Base-by-base conservation (phyloP, 2,888 invertebrate species). In the Cremastinae sp. region DNA sequence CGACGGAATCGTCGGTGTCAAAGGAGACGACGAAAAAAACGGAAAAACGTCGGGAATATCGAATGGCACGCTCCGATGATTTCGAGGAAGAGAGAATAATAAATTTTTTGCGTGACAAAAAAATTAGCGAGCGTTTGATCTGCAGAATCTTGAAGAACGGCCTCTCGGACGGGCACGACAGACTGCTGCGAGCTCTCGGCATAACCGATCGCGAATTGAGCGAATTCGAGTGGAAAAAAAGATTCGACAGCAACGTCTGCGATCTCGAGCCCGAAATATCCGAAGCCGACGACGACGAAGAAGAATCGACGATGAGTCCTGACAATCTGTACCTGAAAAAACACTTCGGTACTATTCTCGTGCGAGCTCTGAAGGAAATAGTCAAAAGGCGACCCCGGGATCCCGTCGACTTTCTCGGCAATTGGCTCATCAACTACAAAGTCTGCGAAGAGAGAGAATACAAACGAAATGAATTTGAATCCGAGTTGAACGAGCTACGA, bases 351-450 rank as follows among this genome's bases (percentile, higher is more conserved):
- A n/a, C 18, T 12, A 56, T 14, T 41, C 64, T 72, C n/a, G 38
- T 58, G 3, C 56, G 36, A 22, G 91, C 90, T 2, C 75, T 91
- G 62, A 90, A 90, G 1, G 91, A 91, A 80, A 89, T 91, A 43
- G 87, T 89, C 0, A 85, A 89, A 1, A 90, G 89, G 69, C 90
- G 90, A 78, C 91, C 91, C 0, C 73, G 81, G 53, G 91, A 91
- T 83, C 91, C 91, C 0, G 89, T 91, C 12, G 90, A 90, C 79
- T 91, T 91, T 78, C 81, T 91, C 18, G 91, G 88, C 1, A 91
- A 91, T 78, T 91, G 91, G 91, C 83, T 91, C 5, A 87, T 90
- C 65, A 90, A 91, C 83, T 91, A 90, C 81, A 85, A 90, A 51
- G 90, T 89, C 79, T 90, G 89, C 78, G 89, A 90, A 78, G 91